Percentiles rank a stretch among this genome's conserved stretches.
phyloP scores from a whole-genome alignment of 2,888 invertebrate species.

The Lycaena phlaeas region DNA sequence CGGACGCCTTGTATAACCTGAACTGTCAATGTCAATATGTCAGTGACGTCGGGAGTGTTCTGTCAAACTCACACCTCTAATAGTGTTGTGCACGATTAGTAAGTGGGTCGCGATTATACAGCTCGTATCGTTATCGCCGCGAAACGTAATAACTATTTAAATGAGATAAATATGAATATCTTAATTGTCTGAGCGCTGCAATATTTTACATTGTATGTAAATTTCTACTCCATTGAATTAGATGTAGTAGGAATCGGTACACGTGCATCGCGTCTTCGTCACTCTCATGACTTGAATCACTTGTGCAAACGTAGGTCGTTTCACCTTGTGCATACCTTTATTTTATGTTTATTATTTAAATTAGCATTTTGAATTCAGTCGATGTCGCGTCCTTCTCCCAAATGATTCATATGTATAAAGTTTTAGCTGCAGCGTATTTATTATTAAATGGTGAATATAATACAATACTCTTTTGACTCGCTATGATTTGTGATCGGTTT shows the following conservation, averaged over 20 bases:
- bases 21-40: neutral
- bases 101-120: conserved; percentile 7
- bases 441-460: conserved; percentile 8
- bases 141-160: conserved; percentile 1
- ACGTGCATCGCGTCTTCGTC: neutral
- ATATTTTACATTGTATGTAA: conserved; percentile 9
- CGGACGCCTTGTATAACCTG: neutral
- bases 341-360: conserved; percentile 21
- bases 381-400: conserved; percentile 6
- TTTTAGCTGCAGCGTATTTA: conserved; percentile 6
- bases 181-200: conserved; percentile 7
- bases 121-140: neutral
- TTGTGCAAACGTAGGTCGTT: conserved; percentile 37
- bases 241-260: neutral
- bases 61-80: neutral
- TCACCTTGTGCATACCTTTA: conserved; percentile 28
- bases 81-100: conserved; percentile 1
- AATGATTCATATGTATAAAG: conserved; percentile 6
- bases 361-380: conserved; percentile 8
- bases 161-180: neutral
- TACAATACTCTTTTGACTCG: neutral
- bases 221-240: conserved; percentile 4
- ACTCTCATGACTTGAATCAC: conserved; percentile 27
- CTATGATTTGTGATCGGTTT: neutral
- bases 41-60: neutral